A percentile compares a stretch with the other conserved stretches of the same genome.
Conservation (phyloP, 2,113 vertebrate genomes). For the Aldabrachelys gigantea region DNA sequence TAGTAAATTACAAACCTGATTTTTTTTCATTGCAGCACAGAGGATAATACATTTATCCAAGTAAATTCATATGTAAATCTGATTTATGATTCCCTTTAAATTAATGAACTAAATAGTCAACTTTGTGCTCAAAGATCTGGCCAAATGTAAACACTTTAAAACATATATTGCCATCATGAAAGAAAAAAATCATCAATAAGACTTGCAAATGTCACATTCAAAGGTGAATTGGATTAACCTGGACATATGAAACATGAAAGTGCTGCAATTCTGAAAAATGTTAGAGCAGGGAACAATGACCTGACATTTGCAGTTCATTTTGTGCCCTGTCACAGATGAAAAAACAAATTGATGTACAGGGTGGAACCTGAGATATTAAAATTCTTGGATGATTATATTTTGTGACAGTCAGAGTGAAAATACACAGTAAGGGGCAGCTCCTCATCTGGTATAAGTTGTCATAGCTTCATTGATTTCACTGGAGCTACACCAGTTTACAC, state of each 20-base stretch:
- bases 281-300: neutral
- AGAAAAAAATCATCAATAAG: neutral
- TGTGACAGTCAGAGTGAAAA: slow-evolving; percentile 27
- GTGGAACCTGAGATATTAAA: neutral
- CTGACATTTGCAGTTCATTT: slow-evolving; percentile 36
- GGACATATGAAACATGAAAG: neutral
- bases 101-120: slow-evolving; percentile 44
- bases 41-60: neutral
- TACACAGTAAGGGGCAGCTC: neutral
- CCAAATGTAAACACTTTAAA: slow-evolving; percentile 48
- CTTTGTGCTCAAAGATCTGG: slow-evolving; percentile 23
- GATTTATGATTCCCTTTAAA: slow-evolving; percentile 20
- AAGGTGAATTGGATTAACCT: neutral
- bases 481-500: neutral
- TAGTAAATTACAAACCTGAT: neutral
- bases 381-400: neutral
- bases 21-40: neutral
- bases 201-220: neutral
- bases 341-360: slow-evolving; percentile 1
- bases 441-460: neutral
- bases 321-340: neutral
- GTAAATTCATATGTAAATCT: neutral
- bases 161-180: neutral
- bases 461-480: neutral
- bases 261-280: neutral